A percentile compares a stretch with the other conserved stretches of the same genome.
These are phyloP conservation scores for Neomonachus schauinslandi DNA, from an alignment of 2,113 vertebrate species.

Conservation along the genomic window DNA sequence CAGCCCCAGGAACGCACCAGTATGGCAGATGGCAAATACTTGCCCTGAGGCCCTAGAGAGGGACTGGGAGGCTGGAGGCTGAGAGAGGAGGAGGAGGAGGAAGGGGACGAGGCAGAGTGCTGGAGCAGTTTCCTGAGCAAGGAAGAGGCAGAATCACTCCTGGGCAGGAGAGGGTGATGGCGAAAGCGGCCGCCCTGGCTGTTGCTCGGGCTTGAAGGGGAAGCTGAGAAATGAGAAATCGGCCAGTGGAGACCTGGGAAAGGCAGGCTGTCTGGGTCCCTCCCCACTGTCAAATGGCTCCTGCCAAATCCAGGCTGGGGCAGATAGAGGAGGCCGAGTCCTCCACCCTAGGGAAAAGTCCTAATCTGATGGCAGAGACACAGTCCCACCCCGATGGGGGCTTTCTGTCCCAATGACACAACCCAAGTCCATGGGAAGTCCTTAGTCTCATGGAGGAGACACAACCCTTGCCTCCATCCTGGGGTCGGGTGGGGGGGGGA, in stretches of 20 bases:
- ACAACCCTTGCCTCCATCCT: background rate
- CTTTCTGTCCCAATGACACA: background rate
- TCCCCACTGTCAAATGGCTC: background rate
- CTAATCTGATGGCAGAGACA: background rate
- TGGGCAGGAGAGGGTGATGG: background rate
- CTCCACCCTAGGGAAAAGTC: background rate
- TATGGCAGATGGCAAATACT: constrained; percentile 51
- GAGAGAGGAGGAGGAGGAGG: background rate
- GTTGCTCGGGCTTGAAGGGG: background rate
- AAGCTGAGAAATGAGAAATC: background rate
- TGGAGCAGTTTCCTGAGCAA: background rate
- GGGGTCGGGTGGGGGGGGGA: background rate
- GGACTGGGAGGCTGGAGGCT: background rate
- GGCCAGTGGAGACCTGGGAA: background rate
- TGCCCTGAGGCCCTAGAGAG: constrained; percentile 62
- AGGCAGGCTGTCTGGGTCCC: background rate
- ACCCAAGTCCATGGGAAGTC: background rate
- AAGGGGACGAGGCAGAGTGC: background rate
- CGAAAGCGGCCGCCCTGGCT: background rate
- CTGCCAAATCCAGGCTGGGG: background rate
- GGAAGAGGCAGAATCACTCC: background rate
- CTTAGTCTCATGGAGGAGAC: background rate
- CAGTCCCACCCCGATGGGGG: background rate
- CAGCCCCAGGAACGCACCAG: constrained; percentile 14
- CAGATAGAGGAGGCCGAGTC: background rate